phyloP scores from a whole-genome alignment of 2,888 invertebrate genomes.

The Ganaspis brasiliensis region DNA sequence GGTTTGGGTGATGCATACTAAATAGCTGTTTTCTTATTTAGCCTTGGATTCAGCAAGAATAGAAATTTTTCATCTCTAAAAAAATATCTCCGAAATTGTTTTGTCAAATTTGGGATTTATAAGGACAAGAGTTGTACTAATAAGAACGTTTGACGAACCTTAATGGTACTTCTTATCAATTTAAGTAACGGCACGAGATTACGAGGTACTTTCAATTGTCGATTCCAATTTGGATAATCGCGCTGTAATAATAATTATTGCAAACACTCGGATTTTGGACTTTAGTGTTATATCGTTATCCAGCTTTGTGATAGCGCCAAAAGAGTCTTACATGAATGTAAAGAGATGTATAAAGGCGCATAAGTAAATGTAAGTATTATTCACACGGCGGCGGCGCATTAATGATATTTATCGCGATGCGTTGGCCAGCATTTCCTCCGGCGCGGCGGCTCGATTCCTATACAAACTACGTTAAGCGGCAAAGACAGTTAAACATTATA shows the following conservation, averaged over 20 bases:
- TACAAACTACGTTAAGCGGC: conserved; percentile 42
- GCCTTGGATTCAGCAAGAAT: not conserved
- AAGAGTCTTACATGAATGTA: not conserved
- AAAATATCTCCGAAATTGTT: not conserved
- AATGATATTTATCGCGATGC: conserved; percentile 62
- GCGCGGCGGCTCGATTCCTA: conserved; percentile 40
- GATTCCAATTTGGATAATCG: conserved; percentile 1
- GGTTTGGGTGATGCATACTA: conserved; percentile 39
- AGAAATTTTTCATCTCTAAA: conserved; percentile 27
- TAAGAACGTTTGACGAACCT: too few relatives aligned
- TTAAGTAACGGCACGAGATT: too few relatives aligned
- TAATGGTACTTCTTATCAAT: too few relatives aligned
- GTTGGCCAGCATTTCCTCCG: conserved; percentile 49
- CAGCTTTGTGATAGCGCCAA: not conserved
- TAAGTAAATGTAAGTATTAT: conserved; percentile 19
- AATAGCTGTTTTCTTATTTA: not conserved
- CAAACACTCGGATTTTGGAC: too few relatives aligned
- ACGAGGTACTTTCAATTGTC: too few relatives aligned
- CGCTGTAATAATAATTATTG: not conserved
- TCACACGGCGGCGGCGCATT: conserved; percentile 46
- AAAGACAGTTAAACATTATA: conserved; percentile 58
- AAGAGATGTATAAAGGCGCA: not conserved
- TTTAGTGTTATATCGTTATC: conserved; percentile 6
- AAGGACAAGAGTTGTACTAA: too few relatives aligned
- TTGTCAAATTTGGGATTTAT: too few relatives aligned